A percentile compares a stretch with the other conserved stretches of the same genome.
Evolutionary conservation across 1,140 invertebrate genomes (phyloP).

Genomic region (Drosophila pandora): DNA sequence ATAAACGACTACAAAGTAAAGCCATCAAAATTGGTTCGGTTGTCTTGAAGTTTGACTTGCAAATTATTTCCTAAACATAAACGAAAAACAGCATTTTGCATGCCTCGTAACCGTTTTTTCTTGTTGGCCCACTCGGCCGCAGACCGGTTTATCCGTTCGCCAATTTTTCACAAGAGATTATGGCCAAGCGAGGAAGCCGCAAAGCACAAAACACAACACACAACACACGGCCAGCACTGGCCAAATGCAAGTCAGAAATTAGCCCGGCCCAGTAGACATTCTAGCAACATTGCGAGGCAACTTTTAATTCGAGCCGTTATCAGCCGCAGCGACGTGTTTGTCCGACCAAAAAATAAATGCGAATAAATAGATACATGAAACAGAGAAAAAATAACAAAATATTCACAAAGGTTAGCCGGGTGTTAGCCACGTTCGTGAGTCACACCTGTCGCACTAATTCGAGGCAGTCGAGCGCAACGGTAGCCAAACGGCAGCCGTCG

Average conservation of each 20-base stretch:
- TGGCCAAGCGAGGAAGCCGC: constrained; percentile 60
- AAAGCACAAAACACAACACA: neutral
- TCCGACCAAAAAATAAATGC: constrained; percentile 50
- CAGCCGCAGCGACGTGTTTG: constrained; percentile 64
- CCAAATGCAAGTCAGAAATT: constrained; percentile 30
- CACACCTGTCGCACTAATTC: constrained; percentile 58
- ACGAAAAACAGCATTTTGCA: constrained; percentile 54
- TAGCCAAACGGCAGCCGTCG: constrained; percentile 33
- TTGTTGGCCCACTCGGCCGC: constrained; percentile 52
- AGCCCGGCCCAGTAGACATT: constrained; percentile 34
- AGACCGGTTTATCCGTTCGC: constrained; percentile 58
- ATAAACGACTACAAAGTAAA: constrained; percentile 20
- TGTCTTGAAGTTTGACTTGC: constrained; percentile 45
- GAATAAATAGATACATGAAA: constrained; percentile 1
- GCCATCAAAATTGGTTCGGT: constrained; percentile 61
- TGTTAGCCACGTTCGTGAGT: constrained; percentile 71
- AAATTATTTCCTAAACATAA: constrained; percentile 69
- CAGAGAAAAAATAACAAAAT: neutral
- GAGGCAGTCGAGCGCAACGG: constrained; percentile 53
- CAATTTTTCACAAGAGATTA: constrained; percentile 23
- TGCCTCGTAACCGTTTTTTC: constrained; percentile 52
- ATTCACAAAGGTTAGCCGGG: constrained; percentile 66
- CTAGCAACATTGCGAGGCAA: constrained; percentile 40
- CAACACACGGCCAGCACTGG: neutral
- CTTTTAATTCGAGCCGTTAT: constrained; percentile 50